Conservation (phyloP, 2,888 invertebrate genomes). For the Venusia cambrica region DNA sequence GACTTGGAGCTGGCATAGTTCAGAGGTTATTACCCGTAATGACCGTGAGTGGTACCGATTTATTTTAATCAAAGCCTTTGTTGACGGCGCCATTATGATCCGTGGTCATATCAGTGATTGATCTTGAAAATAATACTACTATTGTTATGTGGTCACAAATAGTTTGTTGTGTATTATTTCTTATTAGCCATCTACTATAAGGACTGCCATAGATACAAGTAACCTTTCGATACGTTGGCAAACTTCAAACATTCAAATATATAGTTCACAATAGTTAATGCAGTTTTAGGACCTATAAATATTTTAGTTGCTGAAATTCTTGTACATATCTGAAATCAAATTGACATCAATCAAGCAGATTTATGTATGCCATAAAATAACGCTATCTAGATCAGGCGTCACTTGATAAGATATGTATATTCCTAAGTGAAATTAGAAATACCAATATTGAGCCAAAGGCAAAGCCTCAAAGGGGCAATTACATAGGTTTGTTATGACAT, state of each 20-base stretch:
- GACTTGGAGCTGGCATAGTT: conserved; percentile 37
- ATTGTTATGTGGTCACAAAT: too few species aligned
- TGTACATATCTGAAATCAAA: too few species aligned
- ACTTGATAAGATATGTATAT: conserved; percentile 13
- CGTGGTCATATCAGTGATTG: conserved; percentile 26
- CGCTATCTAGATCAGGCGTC: conserved; percentile 16
- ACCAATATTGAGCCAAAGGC: conserved; percentile 1
- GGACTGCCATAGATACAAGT: too few species aligned
- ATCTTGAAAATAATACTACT: too few species aligned
- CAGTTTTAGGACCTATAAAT: too few species aligned
- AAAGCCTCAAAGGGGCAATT: conserved; percentile 19
- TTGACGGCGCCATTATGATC: conserved; percentile 38
- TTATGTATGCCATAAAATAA: conserved; percentile 17
- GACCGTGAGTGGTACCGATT: conserved; percentile 44
- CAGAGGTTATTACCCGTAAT: conserved; percentile 60
- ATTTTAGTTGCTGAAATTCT: too few species aligned
- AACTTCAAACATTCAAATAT: too few species aligned
- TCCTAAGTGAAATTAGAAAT: conserved; percentile 15
- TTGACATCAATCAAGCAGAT: conserved; percentile 13
- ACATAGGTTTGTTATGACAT: conserved; percentile 21
- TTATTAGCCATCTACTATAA: too few species aligned
- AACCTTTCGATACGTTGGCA: too few species aligned
- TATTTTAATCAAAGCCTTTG: conserved; percentile 48
- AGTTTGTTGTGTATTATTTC: too few species aligned
- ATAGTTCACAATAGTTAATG: too few species aligned